Percentiles rank a stretch among this genome's conserved stretches.
Conservation (phyloP, 2,888 invertebrate species). For the Chrysotoxum bicinctum region DNA sequence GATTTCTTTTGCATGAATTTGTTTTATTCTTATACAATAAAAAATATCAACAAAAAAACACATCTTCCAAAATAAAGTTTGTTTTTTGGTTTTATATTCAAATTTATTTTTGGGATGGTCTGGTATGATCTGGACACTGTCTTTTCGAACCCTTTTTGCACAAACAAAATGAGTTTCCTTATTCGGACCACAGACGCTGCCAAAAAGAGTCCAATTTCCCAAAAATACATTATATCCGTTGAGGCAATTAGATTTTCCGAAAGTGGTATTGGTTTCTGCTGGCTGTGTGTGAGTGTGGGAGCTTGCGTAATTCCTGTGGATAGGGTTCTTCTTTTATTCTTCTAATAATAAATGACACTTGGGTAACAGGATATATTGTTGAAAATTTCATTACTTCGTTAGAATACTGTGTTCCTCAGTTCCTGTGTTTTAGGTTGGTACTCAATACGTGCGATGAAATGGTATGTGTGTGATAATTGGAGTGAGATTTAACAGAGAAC, state of each 20-base stretch:
- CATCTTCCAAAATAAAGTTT: neutral
- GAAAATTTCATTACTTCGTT: slow-evolving; percentile 72
- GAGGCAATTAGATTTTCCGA: slow-evolving; percentile 49
- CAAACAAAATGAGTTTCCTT: slow-evolving; percentile 9
- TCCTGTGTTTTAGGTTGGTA: neutral
- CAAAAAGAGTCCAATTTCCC: slow-evolving; percentile 1
- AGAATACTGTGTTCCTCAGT: slow-evolving; percentile 40
- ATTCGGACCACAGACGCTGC: neutral
- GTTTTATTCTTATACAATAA: neutral
- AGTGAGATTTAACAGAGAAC: slow-evolving; percentile 8
- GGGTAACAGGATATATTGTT: slow-evolving; percentile 67
- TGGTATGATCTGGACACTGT: neutral
- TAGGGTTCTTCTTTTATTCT: slow-evolving; percentile 43
- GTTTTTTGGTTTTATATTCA: neutral
- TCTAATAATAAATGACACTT: slow-evolving; percentile 72
- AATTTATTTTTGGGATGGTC: neutral
- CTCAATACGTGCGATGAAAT: slow-evolving; percentile 32
- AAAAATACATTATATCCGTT: slow-evolving; percentile 55
- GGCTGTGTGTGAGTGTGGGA: neutral
- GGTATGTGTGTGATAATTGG: neutral
- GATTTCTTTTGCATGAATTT: neutral
- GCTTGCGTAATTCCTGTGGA: slow-evolving; percentile 20
- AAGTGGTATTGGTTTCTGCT: neutral
- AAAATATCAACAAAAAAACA: neutral
- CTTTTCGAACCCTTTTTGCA: neutral